These are phyloP conservation scores for Hycleus cichorii DNA, from an alignment of 1,140 invertebrate genomes.

Conservation along the genomic window DNA sequence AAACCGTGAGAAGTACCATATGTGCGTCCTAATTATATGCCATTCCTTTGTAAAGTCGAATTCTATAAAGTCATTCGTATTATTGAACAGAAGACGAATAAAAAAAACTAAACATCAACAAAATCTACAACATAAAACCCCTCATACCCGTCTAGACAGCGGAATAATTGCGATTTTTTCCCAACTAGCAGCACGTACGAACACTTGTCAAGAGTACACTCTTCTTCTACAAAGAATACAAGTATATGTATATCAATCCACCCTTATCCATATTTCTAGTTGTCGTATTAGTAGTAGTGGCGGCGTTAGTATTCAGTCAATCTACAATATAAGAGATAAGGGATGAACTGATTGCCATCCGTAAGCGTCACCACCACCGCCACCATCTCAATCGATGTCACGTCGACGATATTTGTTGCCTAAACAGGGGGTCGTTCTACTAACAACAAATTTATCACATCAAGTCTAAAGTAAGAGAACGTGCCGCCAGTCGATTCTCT, in stretches of 20 bases:
- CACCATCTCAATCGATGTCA: constrained; percentile 6
- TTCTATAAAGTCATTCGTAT: no score
- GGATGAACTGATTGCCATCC: constrained; percentile 6
- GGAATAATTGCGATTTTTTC: constrained; percentile 11
- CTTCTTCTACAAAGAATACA: constrained; percentile 8
- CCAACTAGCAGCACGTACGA: constrained; percentile 3
- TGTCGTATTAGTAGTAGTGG: background rate
- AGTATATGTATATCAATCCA: constrained; percentile 10
- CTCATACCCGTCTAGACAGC: no score
- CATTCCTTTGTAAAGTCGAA: no score
- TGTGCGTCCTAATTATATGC: no score
- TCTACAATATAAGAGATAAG: constrained; percentile 1
- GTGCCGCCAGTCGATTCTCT: no score
- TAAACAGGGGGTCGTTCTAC: constrained; percentile 6
- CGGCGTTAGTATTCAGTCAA: background rate
- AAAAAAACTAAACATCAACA: no score
- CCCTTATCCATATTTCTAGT: constrained; percentile 6
- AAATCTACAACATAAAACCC: no score
- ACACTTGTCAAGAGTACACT: constrained; percentile 9
- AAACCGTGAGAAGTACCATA: no score
- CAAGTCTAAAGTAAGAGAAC: no score
- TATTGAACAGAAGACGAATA: no score
- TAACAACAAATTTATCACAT: constrained; percentile 9
- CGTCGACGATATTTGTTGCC: constrained; percentile 10
- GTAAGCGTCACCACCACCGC: background rate